Evolutionary conservation across 2,888 invertebrate genomes (phyloP).

Genomic region (Ephialtes manifestator): DNA sequence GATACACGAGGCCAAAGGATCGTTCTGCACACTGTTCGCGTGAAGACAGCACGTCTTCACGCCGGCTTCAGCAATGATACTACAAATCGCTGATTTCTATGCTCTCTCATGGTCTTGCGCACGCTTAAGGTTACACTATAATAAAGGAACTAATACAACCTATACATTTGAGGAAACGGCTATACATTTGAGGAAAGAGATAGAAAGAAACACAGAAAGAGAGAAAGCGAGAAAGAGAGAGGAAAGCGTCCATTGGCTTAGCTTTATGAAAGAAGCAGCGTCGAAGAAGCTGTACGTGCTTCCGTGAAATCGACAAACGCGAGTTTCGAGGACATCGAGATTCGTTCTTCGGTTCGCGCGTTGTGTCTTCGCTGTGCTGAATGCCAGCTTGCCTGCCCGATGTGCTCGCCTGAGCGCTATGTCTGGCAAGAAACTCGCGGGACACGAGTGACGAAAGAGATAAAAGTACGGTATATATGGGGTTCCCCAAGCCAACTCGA

Average conservation of each 20-base stretch:
- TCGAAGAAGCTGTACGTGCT: slow-evolving; percentile 63
- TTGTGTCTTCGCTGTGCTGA: slow-evolving; percentile 26
- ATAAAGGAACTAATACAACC: too few species aligned
- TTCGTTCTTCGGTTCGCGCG: slow-evolving; percentile 60
- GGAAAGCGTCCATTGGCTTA: slow-evolving; percentile 21
- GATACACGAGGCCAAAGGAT: too few species aligned
- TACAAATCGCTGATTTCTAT: too few species aligned
- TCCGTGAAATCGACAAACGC: slow-evolving; percentile 75
- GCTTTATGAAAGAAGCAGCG: slow-evolving; percentile 18
- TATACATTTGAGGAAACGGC: too few species aligned
- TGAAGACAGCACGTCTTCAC: too few species aligned
- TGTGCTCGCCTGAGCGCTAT: slow-evolving; percentile 57
- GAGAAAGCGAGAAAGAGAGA: background rate
- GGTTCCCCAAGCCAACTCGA: too few species aligned
- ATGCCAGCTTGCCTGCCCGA: slow-evolving; percentile 14
- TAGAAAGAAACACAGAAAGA: slow-evolving; percentile 32
- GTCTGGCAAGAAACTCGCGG: slow-evolving; percentile 40
- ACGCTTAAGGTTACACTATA: too few species aligned
- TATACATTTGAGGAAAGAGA: too few species aligned
- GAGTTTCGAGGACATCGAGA: slow-evolving; percentile 71
- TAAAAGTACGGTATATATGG: slow-evolving; percentile 27
- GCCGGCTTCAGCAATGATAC: too few species aligned
- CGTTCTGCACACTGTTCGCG: too few species aligned
- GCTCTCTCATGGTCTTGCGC: too few species aligned
- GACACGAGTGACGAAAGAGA: slow-evolving; percentile 52